Base-by-base conservation (phyloP, 2,113 vertebrate species). In the Saiga tatarica region DNA sequence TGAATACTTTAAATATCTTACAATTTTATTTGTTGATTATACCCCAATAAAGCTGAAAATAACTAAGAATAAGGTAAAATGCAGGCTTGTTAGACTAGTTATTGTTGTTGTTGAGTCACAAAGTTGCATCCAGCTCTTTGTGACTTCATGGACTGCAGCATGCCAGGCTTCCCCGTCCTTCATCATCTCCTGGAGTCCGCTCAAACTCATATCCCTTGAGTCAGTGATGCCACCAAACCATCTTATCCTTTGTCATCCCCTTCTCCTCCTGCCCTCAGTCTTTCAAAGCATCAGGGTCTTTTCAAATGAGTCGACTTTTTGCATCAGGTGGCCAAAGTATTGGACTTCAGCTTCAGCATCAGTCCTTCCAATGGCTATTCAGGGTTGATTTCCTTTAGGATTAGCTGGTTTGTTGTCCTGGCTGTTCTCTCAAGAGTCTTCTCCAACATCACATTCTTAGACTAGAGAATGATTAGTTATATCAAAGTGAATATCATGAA, bases 1-100 rank as follows among this genome's bases (percentile, higher is more conserved):
- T 67, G 10, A 71, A 55, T 10, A 21, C 64, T 78, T 60, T 96
- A 91, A 96, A 42, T 91, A n/a, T 67, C 50, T 81, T 86, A 90
- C 0, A 33, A 42, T 50, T 83, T 60, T 64, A 79, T 95, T 62
- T 57, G 57, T 71, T 9, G 26, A 28, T 42, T 86, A 90, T 59
- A 87, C 50, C 11, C 19, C 21, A 67, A 42, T 79, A 90, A 53
- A 81, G 33, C 50, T 81, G 67, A n/a, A 59, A 71, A 81, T 71
- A 81, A 60, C 26, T 50, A 67, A 39, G 36, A 74, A 74, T 74
- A 74, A 74, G 67, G 36, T 39, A 74, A 25, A 39, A 39, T 6
- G 21, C 21, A 74, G 5, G 36, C 67, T 74, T 74, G n/a, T 25
- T 74, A 39, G 67, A 25, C 67, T 71, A 74, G n/a, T 23, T 67